Base-by-base conservation (phyloP, 2,888 invertebrate genomes). In the Bombyx huttoni region DNA sequence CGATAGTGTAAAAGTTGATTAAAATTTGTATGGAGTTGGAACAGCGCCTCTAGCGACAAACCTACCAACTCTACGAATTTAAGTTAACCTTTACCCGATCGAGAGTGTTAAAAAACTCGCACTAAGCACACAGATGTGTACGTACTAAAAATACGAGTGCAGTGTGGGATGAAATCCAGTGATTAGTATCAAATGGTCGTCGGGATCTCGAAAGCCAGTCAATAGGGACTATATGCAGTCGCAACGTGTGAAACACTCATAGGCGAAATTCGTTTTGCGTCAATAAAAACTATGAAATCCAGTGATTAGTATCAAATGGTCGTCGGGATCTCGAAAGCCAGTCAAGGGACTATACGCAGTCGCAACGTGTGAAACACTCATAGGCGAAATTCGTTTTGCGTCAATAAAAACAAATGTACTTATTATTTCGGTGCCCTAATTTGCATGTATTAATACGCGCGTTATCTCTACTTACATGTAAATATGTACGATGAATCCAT, bases 401-500 rank as follows among this genome's bases (percentile, higher is more conserved):
- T 58, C 61, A 53, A 62, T 65, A 67, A 59, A 63, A 66, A 68
- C 68, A 68, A n/a, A 72, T 71, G 82, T 86, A 85, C 83, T 85
- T 86, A 83, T 78, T 68, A 69, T 76, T 80, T 79, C 64, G 76
- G 79, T 80, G 78, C 80, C 81, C 81, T 76, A 66, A 60, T 80
- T 85, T 81, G 79, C 81, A 75, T 82, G 78, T 81, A 81, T 80
- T 65, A 76, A 73, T 74, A 73, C 68, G 74, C 70, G 76, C 72
- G 64, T 73, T 81, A 75, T 72, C 64, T 73, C 67, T 71, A 70
- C 68, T 69, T 79, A 79, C 70, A 67, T 86, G 84, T 87, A 87
- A 79, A 87, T 86, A n/a, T n/a, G n/a, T n/a, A 87, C 60, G 68
- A 86, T 76, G 87, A 87, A 88, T 87, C 88, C 84, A 86, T 86